A percentile compares a stretch with the other conserved stretches of the same genome.
Evolutionary conservation across 2,888 invertebrate species (phyloP).

Genomic region (Drosophila buzzatii): DNA sequence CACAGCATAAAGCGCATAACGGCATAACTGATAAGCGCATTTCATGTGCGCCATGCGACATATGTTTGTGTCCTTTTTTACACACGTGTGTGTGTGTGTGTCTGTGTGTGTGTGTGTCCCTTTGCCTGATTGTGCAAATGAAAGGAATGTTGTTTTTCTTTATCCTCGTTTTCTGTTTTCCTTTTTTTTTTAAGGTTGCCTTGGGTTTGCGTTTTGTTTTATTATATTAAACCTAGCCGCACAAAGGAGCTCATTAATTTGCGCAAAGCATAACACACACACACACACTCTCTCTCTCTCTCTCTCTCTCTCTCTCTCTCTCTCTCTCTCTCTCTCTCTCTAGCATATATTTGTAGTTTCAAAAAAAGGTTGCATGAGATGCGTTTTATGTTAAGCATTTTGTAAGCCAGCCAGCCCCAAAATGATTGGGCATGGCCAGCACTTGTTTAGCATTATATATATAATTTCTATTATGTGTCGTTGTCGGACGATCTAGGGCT

Average conservation of each 20-base stretch:
- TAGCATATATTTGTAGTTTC: conserved; percentile 4
- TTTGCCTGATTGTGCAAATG: conserved; percentile 40
- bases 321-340: no score
- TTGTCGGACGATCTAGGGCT: conserved; percentile 14
- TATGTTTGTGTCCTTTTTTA: conserved; percentile 36
- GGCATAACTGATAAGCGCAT: conserved; percentile 64
- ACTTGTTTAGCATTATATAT: neutral
- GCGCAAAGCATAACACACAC: conserved; percentile 47
- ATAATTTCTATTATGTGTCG: conserved; percentile 29
- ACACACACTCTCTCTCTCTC: conserved; percentile 22
- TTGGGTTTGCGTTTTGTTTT: conserved; percentile 52
- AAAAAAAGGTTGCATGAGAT: conserved; percentile 58
- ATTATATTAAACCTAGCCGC: conserved; percentile 76
- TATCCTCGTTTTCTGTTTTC: conserved; percentile 3
- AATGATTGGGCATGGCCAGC: conserved; percentile 12
- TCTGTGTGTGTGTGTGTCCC: conserved; percentile 26
- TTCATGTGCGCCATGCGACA: conserved; percentile 56
- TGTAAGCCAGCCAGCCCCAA: conserved; percentile 32
- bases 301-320: neutral
- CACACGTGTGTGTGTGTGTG: conserved; percentile 9
- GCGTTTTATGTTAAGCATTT: conserved; percentile 39
- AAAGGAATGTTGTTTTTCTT: conserved; percentile 27
- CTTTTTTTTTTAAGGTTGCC: conserved; percentile 22
- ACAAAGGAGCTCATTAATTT: conserved; percentile 81
- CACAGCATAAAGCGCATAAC: neutral